These are phyloP conservation scores for Nylanderia fulva DNA, from an alignment of 1,140 invertebrate genomes.

Conservation along the genomic window DNA sequence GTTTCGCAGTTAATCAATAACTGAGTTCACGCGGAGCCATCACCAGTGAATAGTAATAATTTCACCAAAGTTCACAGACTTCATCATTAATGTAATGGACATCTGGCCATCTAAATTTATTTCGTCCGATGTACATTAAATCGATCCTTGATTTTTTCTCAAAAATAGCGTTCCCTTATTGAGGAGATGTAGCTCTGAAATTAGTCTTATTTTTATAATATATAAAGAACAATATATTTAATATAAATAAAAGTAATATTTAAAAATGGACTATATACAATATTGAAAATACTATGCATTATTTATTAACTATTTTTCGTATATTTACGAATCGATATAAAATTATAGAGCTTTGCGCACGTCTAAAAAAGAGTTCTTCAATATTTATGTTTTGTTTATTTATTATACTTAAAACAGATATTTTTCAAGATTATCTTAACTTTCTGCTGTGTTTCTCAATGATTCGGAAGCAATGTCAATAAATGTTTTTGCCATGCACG, in stretches of 20 bases:
- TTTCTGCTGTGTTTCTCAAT: not conserved
- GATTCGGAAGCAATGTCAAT: not conserved
- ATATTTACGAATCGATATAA: too few relatives aligned
- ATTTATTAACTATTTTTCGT: too few relatives aligned
- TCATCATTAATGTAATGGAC: conserved; percentile 48
- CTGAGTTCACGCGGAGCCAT: conserved; percentile 43
- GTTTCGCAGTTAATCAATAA: conserved; percentile 64
- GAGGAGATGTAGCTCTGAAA: too few relatives aligned
- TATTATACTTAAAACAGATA: not conserved
- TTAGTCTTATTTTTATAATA: too few relatives aligned
- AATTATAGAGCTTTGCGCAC: too few relatives aligned
- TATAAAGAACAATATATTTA: too few relatives aligned
- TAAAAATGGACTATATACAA: too few relatives aligned
- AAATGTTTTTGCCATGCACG: not conserved
- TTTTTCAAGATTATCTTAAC: not conserved
- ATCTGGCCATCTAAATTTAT: conserved; percentile 32
- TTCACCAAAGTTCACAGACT: conserved; percentile 48
- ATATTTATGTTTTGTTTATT: too few relatives aligned
- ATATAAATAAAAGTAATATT: too few relatives aligned
- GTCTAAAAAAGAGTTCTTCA: too few relatives aligned
- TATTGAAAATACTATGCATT: too few relatives aligned
- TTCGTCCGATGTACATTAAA: not conserved
- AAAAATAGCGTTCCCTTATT: too few relatives aligned
- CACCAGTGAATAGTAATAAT: conserved; percentile 59
- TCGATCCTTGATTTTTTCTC: not conserved